phyloP scores from a whole-genome alignment of 2,797 vertebrate genomes.

The Antrozous pallidus region DNA sequence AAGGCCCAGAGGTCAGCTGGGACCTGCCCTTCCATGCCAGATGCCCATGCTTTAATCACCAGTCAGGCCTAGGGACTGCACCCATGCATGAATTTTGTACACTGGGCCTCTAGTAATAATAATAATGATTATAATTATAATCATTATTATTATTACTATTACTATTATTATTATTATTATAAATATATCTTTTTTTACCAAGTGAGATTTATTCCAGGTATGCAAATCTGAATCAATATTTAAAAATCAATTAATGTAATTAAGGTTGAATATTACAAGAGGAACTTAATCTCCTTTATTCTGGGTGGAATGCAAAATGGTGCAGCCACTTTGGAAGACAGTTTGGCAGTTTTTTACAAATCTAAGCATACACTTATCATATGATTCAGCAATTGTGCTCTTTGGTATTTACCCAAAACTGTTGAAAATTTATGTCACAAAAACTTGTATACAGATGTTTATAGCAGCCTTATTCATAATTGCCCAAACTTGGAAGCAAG shows the following conservation, averaged over 20 bases:
- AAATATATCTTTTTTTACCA: neutral
- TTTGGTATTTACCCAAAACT: neutral
- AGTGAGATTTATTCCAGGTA: neutral
- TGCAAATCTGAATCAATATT: neutral
- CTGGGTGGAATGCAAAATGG: neutral
- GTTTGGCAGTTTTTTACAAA: neutral
- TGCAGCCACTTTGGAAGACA: neutral
- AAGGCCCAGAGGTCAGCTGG: too few relatives aligned
- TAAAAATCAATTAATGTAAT: conserved; percentile 24
- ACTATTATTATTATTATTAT: too few relatives aligned
- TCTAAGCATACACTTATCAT: neutral
- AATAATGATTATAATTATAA: neutral
- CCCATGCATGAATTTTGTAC: too few relatives aligned
- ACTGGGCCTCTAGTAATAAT: too few relatives aligned
- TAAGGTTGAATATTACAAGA: too few relatives aligned
- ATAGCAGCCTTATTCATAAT: neutral
- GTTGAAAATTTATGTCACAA: neutral
- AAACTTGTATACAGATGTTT: neutral
- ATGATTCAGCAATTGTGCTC: neutral
- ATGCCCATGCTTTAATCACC: too few relatives aligned
- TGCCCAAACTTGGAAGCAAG: neutral
- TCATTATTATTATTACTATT: neutral
- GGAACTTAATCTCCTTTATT: neutral
- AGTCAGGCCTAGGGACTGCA: too few relatives aligned
- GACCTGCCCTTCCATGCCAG: too few relatives aligned